Evolutionary conservation across 2,113 vertebrate genomes (phyloP), one percentile per base, ranked within the genome.

Genomic region (Nibea coibor): DNA sequence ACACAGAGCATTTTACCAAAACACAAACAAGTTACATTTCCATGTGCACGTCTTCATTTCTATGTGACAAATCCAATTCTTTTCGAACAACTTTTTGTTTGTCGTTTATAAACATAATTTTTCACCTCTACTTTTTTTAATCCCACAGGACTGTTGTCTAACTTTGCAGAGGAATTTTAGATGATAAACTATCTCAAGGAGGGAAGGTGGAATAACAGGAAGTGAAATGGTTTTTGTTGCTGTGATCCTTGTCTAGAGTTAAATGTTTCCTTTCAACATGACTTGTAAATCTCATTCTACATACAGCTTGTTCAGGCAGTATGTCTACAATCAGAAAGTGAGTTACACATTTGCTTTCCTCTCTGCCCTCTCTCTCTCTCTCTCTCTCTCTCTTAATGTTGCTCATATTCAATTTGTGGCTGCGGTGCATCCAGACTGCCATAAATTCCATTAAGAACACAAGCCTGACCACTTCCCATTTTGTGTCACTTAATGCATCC

Each of bases 371-470:
- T 9, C 22, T 10, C 5, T 47, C 11, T 47, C 59, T 8, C 28
- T 10, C 5, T 15, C 50, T 58, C 15, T 43, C 51, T 76, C 35
- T 71, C 50, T 67, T 59, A 54, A 50, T 62, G 62, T 39, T 82
- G 51, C 26, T 69, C 47, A 39, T 50, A 69, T 75, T 56, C 42
- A 66, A 50, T 56, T 28, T 76, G 43, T 58, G n/a, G 67, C 67
- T 82, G 43, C 39, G 61, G 51, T 59, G 58, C 48, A 76, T 63
- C 12, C 71, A 81, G 68, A 67, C 54, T 45, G 20, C 31, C 10
- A 65, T 75, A 17, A 75, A 77, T 71, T 42, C n/a, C 9, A 70
- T 73, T 53, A 74, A 47, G 78, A 54, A 71, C 47, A 20, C 50
- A 67, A 77, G 51, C 9, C 51, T 22, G 63, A 43, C 31, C 45